Conservation (phyloP, 2,797 vertebrate genomes). For the Threskiornis aethiopicus region DNA sequence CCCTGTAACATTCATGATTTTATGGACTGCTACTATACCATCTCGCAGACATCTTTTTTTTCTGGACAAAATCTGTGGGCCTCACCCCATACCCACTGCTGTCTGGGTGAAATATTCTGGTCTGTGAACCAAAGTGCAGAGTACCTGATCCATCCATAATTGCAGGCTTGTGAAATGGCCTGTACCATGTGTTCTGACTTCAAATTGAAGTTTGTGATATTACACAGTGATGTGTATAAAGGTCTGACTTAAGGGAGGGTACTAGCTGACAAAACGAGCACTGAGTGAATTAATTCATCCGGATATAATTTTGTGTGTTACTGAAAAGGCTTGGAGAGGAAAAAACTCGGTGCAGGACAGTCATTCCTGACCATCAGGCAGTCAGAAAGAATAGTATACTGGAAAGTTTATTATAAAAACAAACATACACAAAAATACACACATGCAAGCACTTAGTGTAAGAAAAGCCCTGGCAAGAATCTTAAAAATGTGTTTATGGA, state of each 20-base stretch:
- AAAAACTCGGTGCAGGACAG: not conserved
- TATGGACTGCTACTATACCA: not conserved
- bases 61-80: not conserved
- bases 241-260: not conserved
- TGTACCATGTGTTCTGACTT: not conserved
- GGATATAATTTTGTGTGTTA: not conserved
- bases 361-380: not conserved
- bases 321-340: not conserved
- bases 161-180: not conserved
- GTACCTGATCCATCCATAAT: not conserved
- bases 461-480: not conserved
- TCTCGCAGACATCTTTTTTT: not conserved
- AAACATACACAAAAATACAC: not conserved
- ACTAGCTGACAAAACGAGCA: not conserved
- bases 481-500: conserved; percentile 4
- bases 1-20: not conserved
- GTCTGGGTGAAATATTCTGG: not conserved
- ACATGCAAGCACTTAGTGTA: not conserved
- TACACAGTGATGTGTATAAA: not conserved
- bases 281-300: not conserved
- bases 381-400: not conserved
- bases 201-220: not conserved
- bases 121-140: not conserved
- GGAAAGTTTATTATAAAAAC: not conserved
- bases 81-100: not conserved